Base-by-base conservation (phyloP, 2,888 invertebrate genomes). In the Lochmaea capreae region DNA sequence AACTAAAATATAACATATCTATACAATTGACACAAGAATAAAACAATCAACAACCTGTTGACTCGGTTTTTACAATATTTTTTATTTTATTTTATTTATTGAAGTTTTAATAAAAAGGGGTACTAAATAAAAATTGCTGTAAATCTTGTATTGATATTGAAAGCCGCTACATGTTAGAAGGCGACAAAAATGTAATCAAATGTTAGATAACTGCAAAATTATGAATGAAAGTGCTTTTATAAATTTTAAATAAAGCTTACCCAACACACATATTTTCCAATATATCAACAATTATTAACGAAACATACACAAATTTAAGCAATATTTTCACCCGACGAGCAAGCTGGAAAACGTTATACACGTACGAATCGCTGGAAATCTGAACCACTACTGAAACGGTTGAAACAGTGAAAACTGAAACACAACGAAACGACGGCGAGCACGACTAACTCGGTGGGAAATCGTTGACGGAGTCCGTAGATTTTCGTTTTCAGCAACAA, bases 401-500 rank as follows among this genome's bases (percentile, higher is more conserved):
- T 22, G 62, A 63, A 63, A 42, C 39, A 63, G 39, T 63, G 62
- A 63, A 63, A 42, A 43, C 43, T 63, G 62, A 39, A 63, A 63
- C 62, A 63, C 33, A 39, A 46, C 62, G 43, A 43, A 63, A 63
- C 43, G 43, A 14, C 26, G 61, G 4, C 61, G 39, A 61, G 42
- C 33, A 39, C 61, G 39, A 63, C 62, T 43, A 63, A 43, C 18
- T 43, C 62, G 43, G 4, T 12, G 62, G 62, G 62, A 63, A 63
- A 63, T 63, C 62, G 62, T 63, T 63, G 43, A 42, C 62, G 62
- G 18, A 63, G 18, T 61, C 62, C 62, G 62, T 63, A 18, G 42
- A 63, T 42, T 63, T 63, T 63, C 62, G 62, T 43, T 42, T 63
- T 54, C 57, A 57, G 65, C 57, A 71, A 71, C 65, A 71, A 70